Evolutionary conservation across 2,113 vertebrate species (phyloP), one percentile per base, ranked within the genome.

Genomic region (Sylvia atricapilla): DNA sequence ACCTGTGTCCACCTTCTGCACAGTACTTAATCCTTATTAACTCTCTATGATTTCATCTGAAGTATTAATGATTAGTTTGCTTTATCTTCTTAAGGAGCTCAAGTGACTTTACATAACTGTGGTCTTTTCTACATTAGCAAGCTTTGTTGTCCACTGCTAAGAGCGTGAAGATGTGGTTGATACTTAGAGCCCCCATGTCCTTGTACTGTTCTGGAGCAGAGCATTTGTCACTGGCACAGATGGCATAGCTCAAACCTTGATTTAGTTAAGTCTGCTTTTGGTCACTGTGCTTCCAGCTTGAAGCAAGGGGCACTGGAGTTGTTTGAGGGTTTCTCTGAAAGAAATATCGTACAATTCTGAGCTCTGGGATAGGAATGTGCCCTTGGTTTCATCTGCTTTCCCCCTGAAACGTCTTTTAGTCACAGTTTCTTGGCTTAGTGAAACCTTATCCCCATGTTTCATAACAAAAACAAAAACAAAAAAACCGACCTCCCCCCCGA

Each of bases 161-260:
- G 6, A 20, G 37, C 0, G 0, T 24, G 77, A 77, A 35, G 59
- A 12, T n/a, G 16, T 2, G 7, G 13, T 20, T 35, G 6, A 0
- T 10, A 4, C 49, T 10, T 28, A 10, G 9, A 53, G 59, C 50
- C 56, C 30, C 15, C 31, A 0, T 1, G 20, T 28, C 41, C 35
- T n/a, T 9, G 16, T 10, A 64, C 77, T 81, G 16, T 6, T 76
- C 67, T 50, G 44, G 37, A 64, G 49, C 44, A 33, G 13, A 53
- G 53, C 20, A 7, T 27, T 78, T 52, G 46, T 46, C 52, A 11
- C 66, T 55, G 60, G n/a, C 66, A n/a, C 7, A 55, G 78, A 62
- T 55, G 60, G n/a, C 66, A n/a, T 6, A 55, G 78, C 44, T 68
- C 66, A 39, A 55, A 82, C 58, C 24, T 52, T 0, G 1, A 10